Evolutionary conservation across 1,140 invertebrate species (phyloP).

Genomic region (Lordiphosa stackelbergi): DNA sequence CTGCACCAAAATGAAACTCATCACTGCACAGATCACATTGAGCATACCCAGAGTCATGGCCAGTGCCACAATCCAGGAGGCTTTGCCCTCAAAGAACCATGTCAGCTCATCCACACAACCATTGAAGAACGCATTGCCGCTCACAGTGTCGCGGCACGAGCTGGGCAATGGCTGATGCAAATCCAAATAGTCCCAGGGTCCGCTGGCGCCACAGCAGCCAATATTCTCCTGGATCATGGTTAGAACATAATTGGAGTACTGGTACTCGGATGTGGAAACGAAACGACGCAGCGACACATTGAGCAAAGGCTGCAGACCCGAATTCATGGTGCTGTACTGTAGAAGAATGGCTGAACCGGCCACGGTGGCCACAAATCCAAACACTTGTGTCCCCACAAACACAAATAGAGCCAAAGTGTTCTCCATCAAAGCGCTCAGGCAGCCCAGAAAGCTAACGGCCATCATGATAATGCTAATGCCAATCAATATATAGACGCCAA

Average conservation of each 20-base stretch:
- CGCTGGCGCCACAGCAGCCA: constrained; percentile 90
- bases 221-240: constrained; percentile 91
- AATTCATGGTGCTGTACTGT: constrained; percentile 87
- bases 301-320: constrained; percentile 86
- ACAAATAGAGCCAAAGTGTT: constrained; percentile 80
- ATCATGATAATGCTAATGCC: constrained; percentile 84
- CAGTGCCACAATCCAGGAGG: constrained; percentile 89
- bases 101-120: constrained; percentile 91
- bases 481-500: constrained; percentile 88
- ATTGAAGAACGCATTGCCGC: constrained; percentile 91
- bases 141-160: constrained; percentile 90
- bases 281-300: constrained; percentile 83
- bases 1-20: constrained; percentile 83
- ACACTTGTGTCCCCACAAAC: constrained; percentile 83
- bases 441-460: constrained; percentile 86
- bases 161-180: constrained; percentile 86
- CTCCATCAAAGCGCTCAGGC: constrained; percentile 85
- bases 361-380: constrained; percentile 85
- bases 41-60: constrained; percentile 85
- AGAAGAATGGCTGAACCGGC: constrained; percentile 87
- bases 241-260: constrained; percentile 83
- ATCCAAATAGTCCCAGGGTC: constrained; percentile 87
- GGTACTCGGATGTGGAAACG: constrained; percentile 81
- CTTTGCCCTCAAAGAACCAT: constrained; percentile 88
- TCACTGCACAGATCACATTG: constrained; percentile 84